Conservation (phyloP, 2,888 invertebrate genomes). For the Uloborus plumipes region DNA sequence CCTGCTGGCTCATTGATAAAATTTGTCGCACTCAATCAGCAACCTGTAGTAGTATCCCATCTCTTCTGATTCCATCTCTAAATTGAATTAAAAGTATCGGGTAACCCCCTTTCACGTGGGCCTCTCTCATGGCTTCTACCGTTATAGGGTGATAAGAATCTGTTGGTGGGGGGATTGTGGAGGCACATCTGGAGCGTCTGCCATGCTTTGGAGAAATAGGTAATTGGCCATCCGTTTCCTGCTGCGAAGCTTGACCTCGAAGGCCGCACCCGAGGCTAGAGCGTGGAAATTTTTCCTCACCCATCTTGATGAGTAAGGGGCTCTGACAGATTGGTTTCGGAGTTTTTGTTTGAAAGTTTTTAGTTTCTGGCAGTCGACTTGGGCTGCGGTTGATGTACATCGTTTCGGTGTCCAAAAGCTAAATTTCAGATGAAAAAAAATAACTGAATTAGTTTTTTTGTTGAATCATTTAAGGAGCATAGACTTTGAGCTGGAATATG, state of each 20-base stretch:
- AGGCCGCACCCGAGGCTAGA: constrained; percentile 16
- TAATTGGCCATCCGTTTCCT: constrained; percentile 31
- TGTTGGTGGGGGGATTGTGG: neutral
- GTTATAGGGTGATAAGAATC: constrained; percentile 28
- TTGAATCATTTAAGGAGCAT: no score
- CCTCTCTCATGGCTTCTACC: constrained; percentile 3
- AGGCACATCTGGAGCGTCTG: constrained; percentile 34
- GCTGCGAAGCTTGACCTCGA: constrained; percentile 21
- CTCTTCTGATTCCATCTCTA: constrained; percentile 26
- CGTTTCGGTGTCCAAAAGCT: no score
- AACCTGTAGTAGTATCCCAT: constrained; percentile 17
- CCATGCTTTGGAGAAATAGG: constrained; percentile 21
- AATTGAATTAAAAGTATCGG: constrained; percentile 33
- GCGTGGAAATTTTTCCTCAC: neutral
- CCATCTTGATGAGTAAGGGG: constrained; percentile 1
- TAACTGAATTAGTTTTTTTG: no score
- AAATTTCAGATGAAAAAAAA: no score
- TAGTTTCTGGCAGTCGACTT: no score
- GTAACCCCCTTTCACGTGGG: neutral
- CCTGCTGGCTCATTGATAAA: no score
- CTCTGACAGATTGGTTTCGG: constrained; percentile 19
- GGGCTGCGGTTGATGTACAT: no score
- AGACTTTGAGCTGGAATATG: no score
- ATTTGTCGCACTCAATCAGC: constrained; percentile 6
- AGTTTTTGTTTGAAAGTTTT: no score